phyloP scores from a whole-genome alignment of 2,113 vertebrate species.

The Trogon melanurus region DNA sequence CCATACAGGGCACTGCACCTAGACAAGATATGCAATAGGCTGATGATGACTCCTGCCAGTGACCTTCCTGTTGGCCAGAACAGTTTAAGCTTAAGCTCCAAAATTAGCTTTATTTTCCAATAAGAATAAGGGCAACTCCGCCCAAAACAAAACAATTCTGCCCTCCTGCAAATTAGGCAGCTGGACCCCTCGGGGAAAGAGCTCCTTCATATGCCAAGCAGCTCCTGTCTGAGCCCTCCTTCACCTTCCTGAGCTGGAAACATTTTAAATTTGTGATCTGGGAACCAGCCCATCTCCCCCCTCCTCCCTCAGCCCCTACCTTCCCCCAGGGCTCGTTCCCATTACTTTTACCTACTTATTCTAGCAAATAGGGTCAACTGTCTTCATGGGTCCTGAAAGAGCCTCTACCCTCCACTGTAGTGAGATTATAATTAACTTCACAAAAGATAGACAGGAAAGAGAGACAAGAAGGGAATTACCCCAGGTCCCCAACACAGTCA shows the following conservation, averaged over 20 bases:
- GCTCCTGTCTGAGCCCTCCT: not conserved
- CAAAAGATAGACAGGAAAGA: not conserved
- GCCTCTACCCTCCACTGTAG: not conserved
- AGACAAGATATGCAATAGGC: not conserved
- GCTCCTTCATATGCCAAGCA: not conserved
- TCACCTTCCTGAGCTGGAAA: not conserved
- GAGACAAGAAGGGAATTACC: not conserved
- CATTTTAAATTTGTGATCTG: not conserved
- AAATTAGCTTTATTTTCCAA: not conserved
- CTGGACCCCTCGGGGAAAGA: conserved; percentile 11
- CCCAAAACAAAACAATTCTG: not conserved
- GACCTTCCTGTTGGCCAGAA: not conserved
- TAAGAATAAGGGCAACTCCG: not conserved
- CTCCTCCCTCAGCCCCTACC: not conserved
- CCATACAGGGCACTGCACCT: not conserved
- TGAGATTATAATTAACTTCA: not conserved
- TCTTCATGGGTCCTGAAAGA: not conserved
- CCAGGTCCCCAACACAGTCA: not conserved
- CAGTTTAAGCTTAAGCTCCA: not conserved
- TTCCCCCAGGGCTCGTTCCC: not conserved
- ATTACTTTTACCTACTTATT: conserved; percentile 28
- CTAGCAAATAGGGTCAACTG: not conserved
- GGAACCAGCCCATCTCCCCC: not conserved
- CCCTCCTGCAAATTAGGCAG: not conserved
- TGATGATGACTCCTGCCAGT: not conserved